These are phyloP conservation scores for Myotis planiceps DNA, from an alignment of 2,797 vertebrate species.

Conservation along the genomic window DNA sequence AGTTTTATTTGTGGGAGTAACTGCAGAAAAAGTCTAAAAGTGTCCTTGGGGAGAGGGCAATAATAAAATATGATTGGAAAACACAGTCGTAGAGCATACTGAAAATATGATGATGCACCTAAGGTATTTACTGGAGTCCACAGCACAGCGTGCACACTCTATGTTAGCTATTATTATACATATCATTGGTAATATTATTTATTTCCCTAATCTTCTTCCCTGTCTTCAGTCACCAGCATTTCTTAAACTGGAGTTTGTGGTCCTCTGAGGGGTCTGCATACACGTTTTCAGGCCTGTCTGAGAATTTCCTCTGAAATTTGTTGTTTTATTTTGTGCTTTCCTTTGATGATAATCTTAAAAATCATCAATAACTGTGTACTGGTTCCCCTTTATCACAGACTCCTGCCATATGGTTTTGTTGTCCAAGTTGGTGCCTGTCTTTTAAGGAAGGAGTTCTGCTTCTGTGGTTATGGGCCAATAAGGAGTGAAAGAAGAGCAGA, in stretches of 20 bases:
- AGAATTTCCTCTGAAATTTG: not conserved
- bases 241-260: not conserved
- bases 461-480: not conserved
- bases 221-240: not conserved
- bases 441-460: not conserved
- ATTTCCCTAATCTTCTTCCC: not conserved
- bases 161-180: not conserved
- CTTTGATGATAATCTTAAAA: not conserved
- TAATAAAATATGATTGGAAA: not conserved
- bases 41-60: not conserved
- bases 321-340: not conserved
- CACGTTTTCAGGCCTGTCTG: not conserved
- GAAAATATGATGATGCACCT: not conserved
- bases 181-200: not conserved
- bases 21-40: not conserved
- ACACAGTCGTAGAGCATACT: accelerated
- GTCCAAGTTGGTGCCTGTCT: not conserved
- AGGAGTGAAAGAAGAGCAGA: not conserved
- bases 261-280: not conserved
- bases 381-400: not conserved
- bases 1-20: not conserved
- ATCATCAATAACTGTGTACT: not conserved
- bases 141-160: not conserved
- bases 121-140: not conserved
- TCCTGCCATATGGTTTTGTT: not conserved